Conservation (phyloP, 1,140 invertebrate species). For the Lutraria rhynchaena region DNA sequence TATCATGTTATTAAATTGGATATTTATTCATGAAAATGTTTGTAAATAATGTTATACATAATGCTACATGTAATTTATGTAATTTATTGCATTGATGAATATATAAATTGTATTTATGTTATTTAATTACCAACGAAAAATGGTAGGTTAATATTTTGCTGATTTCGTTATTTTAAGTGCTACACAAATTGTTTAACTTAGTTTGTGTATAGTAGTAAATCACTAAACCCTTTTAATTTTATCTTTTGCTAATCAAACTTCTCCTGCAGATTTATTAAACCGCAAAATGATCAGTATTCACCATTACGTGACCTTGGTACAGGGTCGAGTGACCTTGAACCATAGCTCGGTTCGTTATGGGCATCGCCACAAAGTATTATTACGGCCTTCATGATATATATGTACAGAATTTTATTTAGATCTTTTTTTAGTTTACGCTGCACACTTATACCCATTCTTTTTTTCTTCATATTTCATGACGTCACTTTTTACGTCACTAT, state of each 20-base stretch:
- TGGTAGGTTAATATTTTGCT: conserved; percentile 1
- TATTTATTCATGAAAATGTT: conserved; percentile 27
- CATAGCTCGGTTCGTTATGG: conserved; percentile 25
- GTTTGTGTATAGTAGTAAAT: not conserved
- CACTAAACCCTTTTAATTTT: not conserved
- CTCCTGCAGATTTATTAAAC: conserved; percentile 10
- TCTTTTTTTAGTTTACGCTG: not conserved
- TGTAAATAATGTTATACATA: conserved; percentile 57
- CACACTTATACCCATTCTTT: not conserved
- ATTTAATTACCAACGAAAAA: conserved; percentile 51
- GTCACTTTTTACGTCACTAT: not conserved
- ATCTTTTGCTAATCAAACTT: not conserved
- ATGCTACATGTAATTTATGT: conserved; percentile 52
- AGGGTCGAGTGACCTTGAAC: conserved; percentile 11
- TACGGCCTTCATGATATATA: conserved; percentile 1
- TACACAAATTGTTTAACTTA: not conserved
- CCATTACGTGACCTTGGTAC: conserved; percentile 20
- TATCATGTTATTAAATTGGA: too few relatives aligned
- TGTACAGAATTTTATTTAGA: not conserved
- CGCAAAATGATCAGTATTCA: conserved; percentile 48
- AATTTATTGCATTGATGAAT: conserved; percentile 52
- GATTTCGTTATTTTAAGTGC: conserved; percentile 8
- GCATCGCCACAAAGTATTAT: conserved; percentile 60
- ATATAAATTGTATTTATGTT: conserved; percentile 38
- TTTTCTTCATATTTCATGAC: not conserved